Evolutionary conservation across 2,797 vertebrate species (phyloP).

Genomic region (Salarias fasciatus): DNA sequence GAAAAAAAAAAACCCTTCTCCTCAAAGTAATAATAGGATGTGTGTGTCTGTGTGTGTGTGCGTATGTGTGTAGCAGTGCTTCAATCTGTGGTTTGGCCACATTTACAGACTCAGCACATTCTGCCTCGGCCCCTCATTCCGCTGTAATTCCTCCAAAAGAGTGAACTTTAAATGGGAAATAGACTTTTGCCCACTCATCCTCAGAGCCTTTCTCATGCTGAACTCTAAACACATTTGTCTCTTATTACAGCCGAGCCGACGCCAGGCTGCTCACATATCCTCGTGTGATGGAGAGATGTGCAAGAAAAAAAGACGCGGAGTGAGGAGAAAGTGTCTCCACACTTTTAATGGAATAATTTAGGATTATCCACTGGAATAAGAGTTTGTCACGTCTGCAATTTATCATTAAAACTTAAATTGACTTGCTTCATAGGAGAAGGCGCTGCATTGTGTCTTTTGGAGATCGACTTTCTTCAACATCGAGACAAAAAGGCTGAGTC

Average conservation of each 20-base stretch:
- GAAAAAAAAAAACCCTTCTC: constrained; percentile 1
- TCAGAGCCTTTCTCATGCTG: constrained; percentile 8
- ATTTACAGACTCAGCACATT: constrained; percentile 68
- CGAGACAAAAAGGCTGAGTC: too few relatives aligned
- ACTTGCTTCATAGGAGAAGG: too few relatives aligned
- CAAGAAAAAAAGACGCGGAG: neutral
- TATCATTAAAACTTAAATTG: neutral
- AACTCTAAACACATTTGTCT: constrained; percentile 46
- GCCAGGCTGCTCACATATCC: constrained; percentile 9
- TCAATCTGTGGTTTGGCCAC: constrained; percentile 65
- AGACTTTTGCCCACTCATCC: constrained; percentile 26
- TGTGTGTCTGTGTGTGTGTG: constrained; percentile 47
- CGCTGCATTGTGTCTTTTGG: neutral
- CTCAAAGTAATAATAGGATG: constrained; percentile 54
- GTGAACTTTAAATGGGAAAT: constrained; percentile 53
- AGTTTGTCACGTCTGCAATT: neutral
- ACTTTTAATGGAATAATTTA: constrained; percentile 9
- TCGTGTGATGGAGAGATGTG: neutral
- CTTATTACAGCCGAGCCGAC: constrained; percentile 8
- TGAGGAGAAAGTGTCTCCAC: too few relatives aligned
- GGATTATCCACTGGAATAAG: neutral
- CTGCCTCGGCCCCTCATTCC: constrained; percentile 40
- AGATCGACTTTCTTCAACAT: too few relatives aligned
- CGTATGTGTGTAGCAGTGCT: constrained; percentile 42
- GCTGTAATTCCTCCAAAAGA: constrained; percentile 45